A percentile compares a stretch with the other conserved stretches of the same genome.
phyloP scores from a whole-genome alignment of 2,113 vertebrate species.

The Salvelinus fontinalis region DNA sequence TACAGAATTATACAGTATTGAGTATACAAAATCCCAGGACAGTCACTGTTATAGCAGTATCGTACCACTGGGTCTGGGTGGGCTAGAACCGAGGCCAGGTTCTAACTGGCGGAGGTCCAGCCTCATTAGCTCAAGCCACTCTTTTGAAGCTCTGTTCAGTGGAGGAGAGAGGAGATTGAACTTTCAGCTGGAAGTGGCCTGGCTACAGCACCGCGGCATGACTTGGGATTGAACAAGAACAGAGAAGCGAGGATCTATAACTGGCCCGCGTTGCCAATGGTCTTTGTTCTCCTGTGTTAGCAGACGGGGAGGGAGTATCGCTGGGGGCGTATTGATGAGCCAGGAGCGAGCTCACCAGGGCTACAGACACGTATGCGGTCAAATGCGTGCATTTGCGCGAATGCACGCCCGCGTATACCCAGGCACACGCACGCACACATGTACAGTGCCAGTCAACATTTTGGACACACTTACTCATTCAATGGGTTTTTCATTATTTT shows the following conservation, averaged over 20 bases:
- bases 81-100: conserved; percentile 10
- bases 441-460: too few relatives aligned
- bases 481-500: too few relatives aligned
- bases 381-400: conserved; percentile 11
- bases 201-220: conserved; percentile 37
- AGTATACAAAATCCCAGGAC: too few relatives aligned
- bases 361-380: conserved; percentile 33
- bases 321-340: conserved; percentile 55
- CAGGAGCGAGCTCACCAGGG: conserved; percentile 54
- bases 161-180: conserved; percentile 53
- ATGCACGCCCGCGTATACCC: neutral
- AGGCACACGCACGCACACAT: neutral
- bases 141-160: conserved; percentile 45
- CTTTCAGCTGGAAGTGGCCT: conserved; percentile 44
- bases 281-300: conserved; percentile 68
- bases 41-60: too few relatives aligned
- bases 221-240: conserved; percentile 58
- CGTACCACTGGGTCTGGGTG: conserved; percentile 28
- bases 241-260: conserved; percentile 68
- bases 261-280: conserved; percentile 58
- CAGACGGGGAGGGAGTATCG: conserved; percentile 54
- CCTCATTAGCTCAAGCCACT: conserved; percentile 50
- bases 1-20: too few relatives aligned
- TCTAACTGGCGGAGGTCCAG: conserved; percentile 45
- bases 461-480: too few relatives aligned